Conservation (phyloP, 2,888 invertebrate genomes). For the Chironomus tentans region DNA sequence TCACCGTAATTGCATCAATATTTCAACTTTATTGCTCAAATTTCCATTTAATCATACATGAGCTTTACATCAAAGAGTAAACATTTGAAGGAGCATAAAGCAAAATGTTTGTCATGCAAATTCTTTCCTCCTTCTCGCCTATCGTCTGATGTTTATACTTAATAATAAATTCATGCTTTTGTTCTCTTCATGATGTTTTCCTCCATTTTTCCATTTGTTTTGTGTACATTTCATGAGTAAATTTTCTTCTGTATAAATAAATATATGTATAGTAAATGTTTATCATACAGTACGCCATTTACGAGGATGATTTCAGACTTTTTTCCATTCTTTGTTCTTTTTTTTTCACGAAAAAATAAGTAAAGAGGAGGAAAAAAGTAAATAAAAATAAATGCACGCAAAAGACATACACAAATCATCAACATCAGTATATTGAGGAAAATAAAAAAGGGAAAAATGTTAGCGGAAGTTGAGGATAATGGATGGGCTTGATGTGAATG, state of each 20-base stretch:
- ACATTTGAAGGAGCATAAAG: neutral
- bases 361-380: neutral
- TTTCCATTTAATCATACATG: neutral
- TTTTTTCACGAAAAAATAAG: too few species aligned
- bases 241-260: neutral
- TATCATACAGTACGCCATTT: neutral
- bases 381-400: neutral
- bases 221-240: too few species aligned
- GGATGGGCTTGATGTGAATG: neutral
- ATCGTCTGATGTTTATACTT: neutral
- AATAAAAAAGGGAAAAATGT: too few species aligned
- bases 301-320: neutral
- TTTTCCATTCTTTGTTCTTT: too few species aligned
- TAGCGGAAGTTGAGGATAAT: neutral
- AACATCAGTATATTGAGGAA: too few species aligned
- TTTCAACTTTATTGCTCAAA: neutral
- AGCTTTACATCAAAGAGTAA: neutral
- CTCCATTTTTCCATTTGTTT: neutral
- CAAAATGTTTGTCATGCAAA: constrained; percentile 4
- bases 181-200: neutral
- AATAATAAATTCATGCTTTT: constrained; percentile 20
- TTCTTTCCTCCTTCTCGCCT: neutral
- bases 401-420: neutral
- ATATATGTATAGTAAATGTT: neutral
- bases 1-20: neutral